Evolutionary conservation across 2,113 vertebrate genomes (phyloP), one percentile per base, ranked within the genome.

Genomic region (Labeo rohita): DNA sequence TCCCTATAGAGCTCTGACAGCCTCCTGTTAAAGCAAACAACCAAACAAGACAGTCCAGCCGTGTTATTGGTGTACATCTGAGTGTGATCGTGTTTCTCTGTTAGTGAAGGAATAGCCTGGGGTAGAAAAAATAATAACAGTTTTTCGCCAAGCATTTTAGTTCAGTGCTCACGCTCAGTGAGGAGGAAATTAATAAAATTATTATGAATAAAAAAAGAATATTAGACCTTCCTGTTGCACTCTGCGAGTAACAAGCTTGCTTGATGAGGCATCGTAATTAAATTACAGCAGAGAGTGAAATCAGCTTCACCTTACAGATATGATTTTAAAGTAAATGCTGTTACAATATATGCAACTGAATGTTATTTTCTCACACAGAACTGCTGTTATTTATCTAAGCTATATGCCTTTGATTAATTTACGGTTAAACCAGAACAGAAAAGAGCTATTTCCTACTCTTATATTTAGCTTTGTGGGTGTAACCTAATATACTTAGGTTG

Each of bases 91-190:
- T 23, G 77, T 28, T 43, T 63, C 39, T 63, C 18, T 21, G 76
- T 89, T 89, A 86, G 90, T 87, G 89, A 66, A 83, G 88, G 89
- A 91, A 90, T 89, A 84, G 89, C 89, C 70, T 59, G 63, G 77
- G 80, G 84, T 75, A 50, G 77, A 75, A 85, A 84, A 65, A 8
- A 39, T 8, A 59, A 56, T 15, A 18, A 59, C 8, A 72, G 8
- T 83, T 86, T 87, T 66, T 89, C n/a, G 80, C 68, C 75, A 89
- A 83, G 86, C 87, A 88, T 83, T 82, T 73, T 84, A 36, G 56
- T 84, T 85, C 63, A 74, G 78, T 54, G 52, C 85, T 80, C 39
- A 66, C 28, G 47, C 85, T 80, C 39, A 61, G 56, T 81, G 87
- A 88, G 47, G 79, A 75, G 79, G 72, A 81, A 82, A 88, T 72